Evolutionary conservation across 1,140 invertebrate genomes (phyloP).

Genomic region (Leptonema lineaticorne): DNA sequence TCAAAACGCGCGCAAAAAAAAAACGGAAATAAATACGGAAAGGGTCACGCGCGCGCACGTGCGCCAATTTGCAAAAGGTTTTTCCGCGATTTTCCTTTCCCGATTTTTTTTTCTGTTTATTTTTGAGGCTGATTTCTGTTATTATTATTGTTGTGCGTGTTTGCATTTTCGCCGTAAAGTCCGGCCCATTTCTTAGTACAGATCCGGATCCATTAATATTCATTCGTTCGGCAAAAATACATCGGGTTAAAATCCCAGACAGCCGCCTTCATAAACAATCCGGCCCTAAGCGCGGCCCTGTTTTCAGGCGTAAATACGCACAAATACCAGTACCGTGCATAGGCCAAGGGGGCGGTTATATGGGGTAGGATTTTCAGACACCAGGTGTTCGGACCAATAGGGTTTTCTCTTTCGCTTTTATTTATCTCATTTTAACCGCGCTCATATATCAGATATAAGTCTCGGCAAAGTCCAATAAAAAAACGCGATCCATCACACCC

Average conservation of each 20-base stretch:
- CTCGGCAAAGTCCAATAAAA: slow-evolving; percentile 17
- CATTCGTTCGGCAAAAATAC: slow-evolving; percentile 29
- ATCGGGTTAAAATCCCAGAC: slow-evolving; percentile 32
- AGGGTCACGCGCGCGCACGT: background rate
- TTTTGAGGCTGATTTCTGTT: background rate
- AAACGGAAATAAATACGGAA: background rate
- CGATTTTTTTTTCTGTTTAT: background rate
- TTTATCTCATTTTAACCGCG: slow-evolving; percentile 27
- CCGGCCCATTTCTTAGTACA: background rate
- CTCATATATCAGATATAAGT: slow-evolving; percentile 30
- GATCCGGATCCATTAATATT: slow-evolving; percentile 28
- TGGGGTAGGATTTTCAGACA: background rate
- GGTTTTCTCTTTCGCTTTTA: slow-evolving; percentile 26
- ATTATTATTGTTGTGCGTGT: background rate
- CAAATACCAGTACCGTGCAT: background rate
- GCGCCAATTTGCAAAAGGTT: background rate
- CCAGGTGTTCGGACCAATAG: slow-evolving; percentile 24
- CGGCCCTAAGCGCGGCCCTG: slow-evolving; percentile 15
- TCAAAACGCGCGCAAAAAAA: too few relatives aligned
- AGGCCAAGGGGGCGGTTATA: too few relatives aligned
- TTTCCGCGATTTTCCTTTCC: background rate
- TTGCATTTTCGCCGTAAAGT: background rate
- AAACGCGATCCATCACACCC: slow-evolving; percentile 17
- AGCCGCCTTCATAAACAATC: slow-evolving; percentile 29
- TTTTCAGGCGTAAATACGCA: background rate